A percentile compares a stretch with the other conserved stretches of the same genome.
Conservation (phyloP, 2,797 vertebrate species). For the Sebastes trivittatus region DNA sequence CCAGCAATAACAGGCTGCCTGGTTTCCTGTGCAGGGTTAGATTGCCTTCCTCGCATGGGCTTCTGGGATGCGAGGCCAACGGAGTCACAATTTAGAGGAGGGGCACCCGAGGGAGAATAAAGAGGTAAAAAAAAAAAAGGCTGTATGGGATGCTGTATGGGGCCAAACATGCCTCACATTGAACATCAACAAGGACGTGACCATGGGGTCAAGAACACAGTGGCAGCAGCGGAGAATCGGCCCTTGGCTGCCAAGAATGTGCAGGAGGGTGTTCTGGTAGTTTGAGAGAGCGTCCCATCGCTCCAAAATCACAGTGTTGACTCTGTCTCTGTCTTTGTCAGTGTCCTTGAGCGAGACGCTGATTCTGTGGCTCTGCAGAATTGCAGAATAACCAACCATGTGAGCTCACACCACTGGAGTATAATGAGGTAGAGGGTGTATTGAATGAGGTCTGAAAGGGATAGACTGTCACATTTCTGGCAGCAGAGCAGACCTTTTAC, state of each 20-base stretch:
- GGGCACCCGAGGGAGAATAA: not conserved
- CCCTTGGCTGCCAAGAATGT: not conserved
- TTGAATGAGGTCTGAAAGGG: not conserved
- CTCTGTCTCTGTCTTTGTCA: conserved; percentile 13
- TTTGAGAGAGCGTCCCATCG: not conserved
- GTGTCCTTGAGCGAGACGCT: conserved; percentile 25
- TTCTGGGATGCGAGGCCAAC: conserved; percentile 40
- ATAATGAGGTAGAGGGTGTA: not conserved
- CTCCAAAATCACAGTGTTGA: conserved; percentile 13
- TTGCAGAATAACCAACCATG: not conserved
- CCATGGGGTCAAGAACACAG: conserved; percentile 16
- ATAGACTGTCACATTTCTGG: not conserved
- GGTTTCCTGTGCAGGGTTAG: conserved; percentile 74
- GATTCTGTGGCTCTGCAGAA: conserved; percentile 20
- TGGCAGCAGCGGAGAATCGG: not conserved
- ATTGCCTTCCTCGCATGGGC: conserved; percentile 64
- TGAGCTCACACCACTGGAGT: not conserved
- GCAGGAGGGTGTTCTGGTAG: not conserved
- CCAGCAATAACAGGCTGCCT: conserved; percentile 79
- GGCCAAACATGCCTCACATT: not conserved
- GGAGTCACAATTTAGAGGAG: conserved; percentile 21
- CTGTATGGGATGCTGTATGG: not conserved
- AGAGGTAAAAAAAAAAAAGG: not conserved
- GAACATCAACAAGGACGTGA: conserved; percentile 15
- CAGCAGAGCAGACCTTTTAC: not conserved